A percentile compares a stretch with the other conserved stretches of the same genome.
phyloP scores from a whole-genome alignment of 2,113 vertebrate species.

The Lathamus discolor region DNA sequence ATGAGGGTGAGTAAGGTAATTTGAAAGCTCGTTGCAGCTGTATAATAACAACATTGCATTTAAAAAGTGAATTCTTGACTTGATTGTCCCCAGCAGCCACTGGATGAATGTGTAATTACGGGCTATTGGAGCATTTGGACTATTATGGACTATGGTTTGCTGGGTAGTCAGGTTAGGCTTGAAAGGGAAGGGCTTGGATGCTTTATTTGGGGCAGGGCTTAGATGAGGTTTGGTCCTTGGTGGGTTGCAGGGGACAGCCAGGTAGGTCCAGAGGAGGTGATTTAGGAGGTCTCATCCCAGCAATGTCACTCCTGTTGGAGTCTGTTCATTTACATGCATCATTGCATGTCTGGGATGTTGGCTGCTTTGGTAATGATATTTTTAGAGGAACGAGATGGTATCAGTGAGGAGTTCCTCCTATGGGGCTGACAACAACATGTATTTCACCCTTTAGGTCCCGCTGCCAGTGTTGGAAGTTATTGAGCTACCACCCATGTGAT shows the following conservation, averaged over 20 bases:
- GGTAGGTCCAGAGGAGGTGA: background rate
- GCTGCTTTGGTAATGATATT: background rate
- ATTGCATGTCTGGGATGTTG: background rate
- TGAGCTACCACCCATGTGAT: background rate
- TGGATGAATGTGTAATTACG: constrained; percentile 59
- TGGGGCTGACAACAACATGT: fast-evolving
- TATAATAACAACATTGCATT: constrained; percentile 52
- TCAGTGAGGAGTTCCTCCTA: background rate
- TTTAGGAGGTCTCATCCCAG: background rate
- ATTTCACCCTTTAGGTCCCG: background rate
- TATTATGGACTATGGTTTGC: background rate
- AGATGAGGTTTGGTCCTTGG: constrained; percentile 1
- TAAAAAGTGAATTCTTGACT: constrained; percentile 74
- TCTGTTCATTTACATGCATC: background rate
- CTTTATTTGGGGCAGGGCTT: background rate
- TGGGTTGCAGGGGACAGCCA: constrained; percentile 16
- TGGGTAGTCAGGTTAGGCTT: constrained; percentile 2
- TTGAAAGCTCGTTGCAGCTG: constrained; percentile 59
- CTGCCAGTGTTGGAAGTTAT: background rate
- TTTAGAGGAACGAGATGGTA: background rate
- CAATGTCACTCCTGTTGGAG: background rate
- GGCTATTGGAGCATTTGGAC: constrained; percentile 20
- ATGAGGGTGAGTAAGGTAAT: constrained; percentile 25
- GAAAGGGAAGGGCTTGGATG: constrained; percentile 38
- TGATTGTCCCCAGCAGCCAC: constrained; percentile 67